These are phyloP conservation scores for Cryptocephalus moraei DNA, from an alignment of 2,888 invertebrate genomes.

Conservation along the genomic window DNA sequence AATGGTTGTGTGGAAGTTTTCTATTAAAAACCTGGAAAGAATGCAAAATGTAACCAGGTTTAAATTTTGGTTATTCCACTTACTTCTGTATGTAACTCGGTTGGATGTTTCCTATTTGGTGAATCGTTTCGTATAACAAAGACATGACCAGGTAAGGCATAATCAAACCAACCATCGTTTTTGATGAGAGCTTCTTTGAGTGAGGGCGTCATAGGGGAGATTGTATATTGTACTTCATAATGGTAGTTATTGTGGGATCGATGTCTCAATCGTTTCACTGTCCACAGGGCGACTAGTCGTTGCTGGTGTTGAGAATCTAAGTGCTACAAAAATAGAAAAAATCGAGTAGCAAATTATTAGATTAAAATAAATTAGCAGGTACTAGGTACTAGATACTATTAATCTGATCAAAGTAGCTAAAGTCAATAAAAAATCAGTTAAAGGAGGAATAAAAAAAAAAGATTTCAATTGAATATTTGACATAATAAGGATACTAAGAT, in stretches of 20 bases:
- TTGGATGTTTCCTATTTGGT: background rate
- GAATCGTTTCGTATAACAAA: slow-evolving; percentile 45
- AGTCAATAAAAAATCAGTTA: too few relatives aligned
- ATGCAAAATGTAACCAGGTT: background rate
- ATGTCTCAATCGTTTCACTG: slow-evolving; percentile 58
- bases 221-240: slow-evolving; percentile 59
- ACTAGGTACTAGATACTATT: too few relatives aligned
- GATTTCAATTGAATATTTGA: too few relatives aligned
- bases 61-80: background rate
- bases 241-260: slow-evolving; percentile 43
- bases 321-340: slow-evolving; percentile 7
- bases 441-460: too few relatives aligned
- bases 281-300: slow-evolving; percentile 54
- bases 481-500: too few relatives aligned
- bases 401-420: too few relatives aligned
- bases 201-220: slow-evolving; percentile 44
- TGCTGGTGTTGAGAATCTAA: slow-evolving; percentile 25
- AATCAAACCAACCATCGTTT: slow-evolving; percentile 37
- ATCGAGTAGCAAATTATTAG: background rate
- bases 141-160: slow-evolving; percentile 48
- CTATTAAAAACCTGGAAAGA: slow-evolving; percentile 8
- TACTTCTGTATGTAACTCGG: background rate
- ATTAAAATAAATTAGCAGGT: background rate
- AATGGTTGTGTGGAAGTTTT: slow-evolving; percentile 13
- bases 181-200: slow-evolving; percentile 21